Conservation (phyloP, 1,140 invertebrate genomes). For the Drosophila murphyi region DNA sequence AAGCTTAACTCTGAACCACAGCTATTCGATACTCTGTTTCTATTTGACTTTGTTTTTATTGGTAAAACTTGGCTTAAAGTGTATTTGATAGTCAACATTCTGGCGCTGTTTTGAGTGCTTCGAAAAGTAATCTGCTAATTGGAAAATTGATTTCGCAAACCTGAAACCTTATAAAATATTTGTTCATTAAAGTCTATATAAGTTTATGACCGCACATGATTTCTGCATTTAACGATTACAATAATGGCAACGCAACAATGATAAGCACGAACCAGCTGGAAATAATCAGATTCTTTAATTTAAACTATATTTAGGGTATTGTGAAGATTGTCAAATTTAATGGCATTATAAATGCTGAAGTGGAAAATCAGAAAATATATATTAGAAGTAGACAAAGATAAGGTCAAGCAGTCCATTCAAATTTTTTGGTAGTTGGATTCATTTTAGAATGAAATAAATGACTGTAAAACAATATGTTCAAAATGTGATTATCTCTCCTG, state of each 20-base stretch:
- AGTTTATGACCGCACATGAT: constrained; percentile 46
- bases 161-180: constrained; percentile 34
- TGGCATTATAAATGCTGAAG: neutral
- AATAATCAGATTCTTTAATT: neutral
- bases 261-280: constrained; percentile 46
- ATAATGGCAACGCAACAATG: neutral
- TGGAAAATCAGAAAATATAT: neutral
- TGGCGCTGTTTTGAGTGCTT: no score
- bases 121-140: constrained; percentile 25
- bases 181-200: constrained; percentile 55
- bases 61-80: neutral
- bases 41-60: neutral
- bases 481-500: no score
- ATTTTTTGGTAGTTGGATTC: no score
- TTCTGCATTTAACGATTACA: constrained; percentile 35
- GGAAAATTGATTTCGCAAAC: constrained; percentile 47
- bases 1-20: neutral
- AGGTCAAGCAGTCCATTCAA: no score
- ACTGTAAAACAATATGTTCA: no score
- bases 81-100: neutral
- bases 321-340: constrained; percentile 15
- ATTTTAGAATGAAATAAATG: no score
- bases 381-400: neutral
- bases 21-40: no score
- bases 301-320: constrained; percentile 9